phyloP scores from a whole-genome alignment of 2,888 invertebrate genomes.

The Scelioninae gen. 1 region DNA sequence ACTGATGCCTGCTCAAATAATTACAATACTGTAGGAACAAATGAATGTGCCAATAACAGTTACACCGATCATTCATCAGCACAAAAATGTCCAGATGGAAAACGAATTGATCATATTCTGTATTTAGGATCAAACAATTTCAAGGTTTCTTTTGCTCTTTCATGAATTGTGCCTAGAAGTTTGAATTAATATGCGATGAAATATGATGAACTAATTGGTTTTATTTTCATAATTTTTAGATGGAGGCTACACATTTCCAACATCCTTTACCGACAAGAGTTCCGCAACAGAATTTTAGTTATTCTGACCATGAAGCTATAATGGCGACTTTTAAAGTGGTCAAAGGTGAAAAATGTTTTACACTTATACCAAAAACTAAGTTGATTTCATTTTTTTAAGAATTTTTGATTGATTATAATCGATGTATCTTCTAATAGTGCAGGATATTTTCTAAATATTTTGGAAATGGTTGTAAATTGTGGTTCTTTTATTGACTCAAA shows the following conservation, averaged over 20 bases:
- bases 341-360: no score
- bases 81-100: slow-evolving; percentile 88
- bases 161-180: no score
- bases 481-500: no score
- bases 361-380: no score
- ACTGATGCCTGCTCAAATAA: slow-evolving; percentile 85
- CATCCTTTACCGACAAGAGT: slow-evolving; percentile 91
- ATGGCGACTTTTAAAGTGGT: slow-evolving; percentile 85
- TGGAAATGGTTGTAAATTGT: no score
- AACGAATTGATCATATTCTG: slow-evolving; percentile 96
- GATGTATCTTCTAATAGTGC: no score
- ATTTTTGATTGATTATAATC: no score
- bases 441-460: no score
- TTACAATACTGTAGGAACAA: slow-evolving; percentile 87
- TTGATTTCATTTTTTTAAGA: no score
- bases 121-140: slow-evolving; percentile 85
- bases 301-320: slow-evolving; percentile 96
- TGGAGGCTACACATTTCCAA: slow-evolving; percentile 86
- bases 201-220: no score
- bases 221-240: slow-evolving; percentile 72
- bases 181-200: no score
- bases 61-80: slow-evolving; percentile 88
- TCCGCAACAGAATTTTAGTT: slow-evolving; percentile 90
- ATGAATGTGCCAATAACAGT: slow-evolving; percentile 92
- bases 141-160: slow-evolving; percentile 77